A percentile compares a stretch with the other conserved stretches of the same genome.
These are phyloP conservation scores for Odontomachus brunneus DNA, from an alignment of 1,140 invertebrate genomes.

Conservation along the genomic window DNA sequence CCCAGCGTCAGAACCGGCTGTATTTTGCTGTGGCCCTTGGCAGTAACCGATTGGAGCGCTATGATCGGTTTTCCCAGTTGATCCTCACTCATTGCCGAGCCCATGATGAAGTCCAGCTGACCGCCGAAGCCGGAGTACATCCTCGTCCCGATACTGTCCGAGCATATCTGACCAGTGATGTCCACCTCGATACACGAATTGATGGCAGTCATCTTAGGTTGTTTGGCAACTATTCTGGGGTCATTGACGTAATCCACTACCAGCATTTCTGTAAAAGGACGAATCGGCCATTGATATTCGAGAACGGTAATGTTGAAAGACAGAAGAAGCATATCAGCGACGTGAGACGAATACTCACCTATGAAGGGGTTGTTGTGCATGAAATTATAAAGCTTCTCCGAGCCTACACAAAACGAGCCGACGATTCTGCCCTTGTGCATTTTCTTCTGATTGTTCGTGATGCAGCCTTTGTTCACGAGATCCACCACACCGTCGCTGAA, in stretches of 20 bases:
- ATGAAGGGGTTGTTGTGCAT: conserved; percentile 97
- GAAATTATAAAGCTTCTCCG: conserved; percentile 95
- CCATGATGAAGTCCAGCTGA: conserved; percentile 98
- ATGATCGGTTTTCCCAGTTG: conserved; percentile 97
- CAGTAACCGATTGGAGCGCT: conserved; percentile 94
- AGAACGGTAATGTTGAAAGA: background rate
- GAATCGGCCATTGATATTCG: background rate
- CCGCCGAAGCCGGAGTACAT: conserved; percentile 98
- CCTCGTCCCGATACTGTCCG: conserved; percentile 96
- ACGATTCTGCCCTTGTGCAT: conserved; percentile 95
- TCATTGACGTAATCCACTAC: conserved; percentile 95
- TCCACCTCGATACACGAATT: conserved; percentile 99
- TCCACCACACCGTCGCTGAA: conserved; percentile 97
- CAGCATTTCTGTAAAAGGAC: conserved; percentile 90
- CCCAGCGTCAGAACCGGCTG: conserved; percentile 93
- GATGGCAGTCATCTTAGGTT: conserved; percentile 97
- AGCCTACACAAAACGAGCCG: conserved; percentile 96
- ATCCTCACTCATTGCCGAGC: conserved; percentile 95
- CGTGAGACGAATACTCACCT: conserved; percentile 85
- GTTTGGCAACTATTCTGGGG: conserved; percentile 91
- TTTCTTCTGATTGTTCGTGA: conserved; percentile 95
- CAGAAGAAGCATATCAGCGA: background rate
- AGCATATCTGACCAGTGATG: conserved; percentile 96
- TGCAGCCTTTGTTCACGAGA: conserved; percentile 93
- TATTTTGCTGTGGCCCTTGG: conserved; percentile 96